phyloP scores from a whole-genome alignment of 2,797 vertebrate genomes.

The Lagocephalus sceleratus region DNA sequence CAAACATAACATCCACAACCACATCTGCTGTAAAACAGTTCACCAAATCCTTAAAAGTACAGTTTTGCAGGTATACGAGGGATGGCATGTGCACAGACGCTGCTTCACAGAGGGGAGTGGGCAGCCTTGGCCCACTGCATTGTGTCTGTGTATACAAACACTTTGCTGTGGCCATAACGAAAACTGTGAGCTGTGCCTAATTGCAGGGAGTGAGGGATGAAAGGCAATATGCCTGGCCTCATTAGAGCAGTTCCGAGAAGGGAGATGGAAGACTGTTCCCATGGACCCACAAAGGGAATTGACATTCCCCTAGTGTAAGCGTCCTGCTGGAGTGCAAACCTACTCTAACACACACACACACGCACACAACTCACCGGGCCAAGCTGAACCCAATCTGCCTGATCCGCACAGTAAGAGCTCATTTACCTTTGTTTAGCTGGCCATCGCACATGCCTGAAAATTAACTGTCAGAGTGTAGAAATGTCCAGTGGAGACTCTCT shows the following conservation, averaged over 20 bases:
- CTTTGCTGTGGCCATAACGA: conserved; percentile 65
- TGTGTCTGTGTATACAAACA: conserved; percentile 72
- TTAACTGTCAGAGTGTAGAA: conserved; percentile 35
- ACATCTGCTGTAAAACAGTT: conserved; percentile 28
- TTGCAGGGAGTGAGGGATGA: conserved; percentile 73
- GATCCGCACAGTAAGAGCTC: conserved; percentile 53
- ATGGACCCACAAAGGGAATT: conserved; percentile 75
- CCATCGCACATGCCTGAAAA: conserved; percentile 54
- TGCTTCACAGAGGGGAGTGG: conserved; percentile 47
- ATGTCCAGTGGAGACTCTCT: conserved; percentile 17
- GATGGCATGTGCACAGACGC: conserved; percentile 28
- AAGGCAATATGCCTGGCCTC: conserved; percentile 78
- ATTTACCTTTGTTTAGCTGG: conserved; percentile 58
- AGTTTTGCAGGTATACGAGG: conserved; percentile 45
- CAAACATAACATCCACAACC: conserved; percentile 44
- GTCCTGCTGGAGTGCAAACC: conserved; percentile 60
- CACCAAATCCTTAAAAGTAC: conserved; percentile 43
- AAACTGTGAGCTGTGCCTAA: conserved; percentile 72
- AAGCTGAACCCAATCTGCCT: conserved; percentile 36
- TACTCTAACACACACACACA: conserved; percentile 24
- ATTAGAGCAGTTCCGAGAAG: conserved; percentile 75
- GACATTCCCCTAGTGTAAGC: conserved; percentile 70
- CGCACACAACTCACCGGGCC: conserved; percentile 53
- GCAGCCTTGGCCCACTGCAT: conserved; percentile 56
- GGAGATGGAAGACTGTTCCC: conserved; percentile 71